Conservation (phyloP, 2,113 vertebrate genomes). For the Corvus cornix region DNA sequence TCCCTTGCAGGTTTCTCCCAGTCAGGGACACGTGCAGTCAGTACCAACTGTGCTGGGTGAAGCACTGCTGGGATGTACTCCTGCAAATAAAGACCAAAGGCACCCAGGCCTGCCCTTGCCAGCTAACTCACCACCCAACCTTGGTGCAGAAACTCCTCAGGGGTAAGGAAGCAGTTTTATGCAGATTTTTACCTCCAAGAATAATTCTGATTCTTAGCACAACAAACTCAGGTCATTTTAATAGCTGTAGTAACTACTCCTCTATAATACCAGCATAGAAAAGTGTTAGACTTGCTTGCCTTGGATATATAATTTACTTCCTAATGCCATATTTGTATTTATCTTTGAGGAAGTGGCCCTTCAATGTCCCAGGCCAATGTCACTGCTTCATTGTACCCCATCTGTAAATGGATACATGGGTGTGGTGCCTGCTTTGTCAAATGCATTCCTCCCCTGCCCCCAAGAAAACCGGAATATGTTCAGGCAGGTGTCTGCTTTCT, state of each 20-base stretch:
- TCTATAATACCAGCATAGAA: neutral
- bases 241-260: neutral
- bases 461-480: neutral
- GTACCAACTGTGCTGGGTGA: conserved; percentile 74
- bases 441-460: neutral
- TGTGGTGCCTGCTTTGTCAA: neutral
- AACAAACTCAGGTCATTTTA: neutral
- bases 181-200: neutral
- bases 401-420: neutral
- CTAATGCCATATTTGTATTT: neutral
- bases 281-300: neutral
- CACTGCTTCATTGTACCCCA: neutral
- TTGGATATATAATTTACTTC: neutral
- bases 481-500: neutral
- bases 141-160: conserved; percentile 76
- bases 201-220: neutral
- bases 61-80: conserved; percentile 75
- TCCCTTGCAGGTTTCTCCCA: conserved; percentile 57
- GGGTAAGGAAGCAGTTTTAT: conserved; percentile 60
- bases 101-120: conserved; percentile 71
- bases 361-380: neutral
- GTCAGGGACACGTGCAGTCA: conserved; percentile 66
- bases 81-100: conserved; percentile 74
- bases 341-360: neutral
- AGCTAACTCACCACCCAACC: conserved; percentile 75